Conservation (phyloP, 2,888 invertebrate species). For the Pseudococcus jackbeardsleyi region DNA sequence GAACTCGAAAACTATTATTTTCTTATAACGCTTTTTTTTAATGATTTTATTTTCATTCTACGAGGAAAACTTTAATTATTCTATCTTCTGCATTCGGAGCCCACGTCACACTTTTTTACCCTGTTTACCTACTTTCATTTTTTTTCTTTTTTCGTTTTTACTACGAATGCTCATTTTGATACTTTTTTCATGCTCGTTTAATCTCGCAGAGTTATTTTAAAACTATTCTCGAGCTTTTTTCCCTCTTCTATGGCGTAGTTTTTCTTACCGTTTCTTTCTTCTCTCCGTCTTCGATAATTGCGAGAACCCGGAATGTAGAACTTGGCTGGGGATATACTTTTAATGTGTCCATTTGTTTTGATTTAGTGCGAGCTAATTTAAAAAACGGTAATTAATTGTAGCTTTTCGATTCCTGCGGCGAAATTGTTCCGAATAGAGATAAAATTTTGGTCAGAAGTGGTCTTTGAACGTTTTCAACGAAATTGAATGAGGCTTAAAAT, state of each 20-base stretch:
- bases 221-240: not conserved
- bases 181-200: not conserved
- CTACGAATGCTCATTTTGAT: not conserved
- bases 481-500: constrained; percentile 12
- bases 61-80: constrained; percentile 32
- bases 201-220: not conserved
- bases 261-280: not conserved
- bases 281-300: not conserved
- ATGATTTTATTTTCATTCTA: constrained; percentile 7
- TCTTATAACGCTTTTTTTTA: not conserved
- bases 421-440: not conserved
- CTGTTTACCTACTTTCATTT: not conserved
- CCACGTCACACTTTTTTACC: not conserved
- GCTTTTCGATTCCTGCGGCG: constrained; percentile 26
- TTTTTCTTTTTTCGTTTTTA: not conserved
- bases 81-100: not conserved
- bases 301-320: not conserved
- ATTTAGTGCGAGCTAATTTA: not conserved
- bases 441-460: not conserved
- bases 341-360: constrained; percentile 16
- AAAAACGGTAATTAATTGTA: constrained; percentile 11
- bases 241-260: not conserved
- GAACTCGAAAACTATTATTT: constrained; percentile 22
- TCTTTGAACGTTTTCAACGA: not conserved
- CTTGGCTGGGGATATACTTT: not conserved